Percentiles rank a stretch among this genome's conserved stretches.
Evolutionary conservation across 2,797 vertebrate genomes (phyloP).

Genomic region (Perodicticus potto): DNA sequence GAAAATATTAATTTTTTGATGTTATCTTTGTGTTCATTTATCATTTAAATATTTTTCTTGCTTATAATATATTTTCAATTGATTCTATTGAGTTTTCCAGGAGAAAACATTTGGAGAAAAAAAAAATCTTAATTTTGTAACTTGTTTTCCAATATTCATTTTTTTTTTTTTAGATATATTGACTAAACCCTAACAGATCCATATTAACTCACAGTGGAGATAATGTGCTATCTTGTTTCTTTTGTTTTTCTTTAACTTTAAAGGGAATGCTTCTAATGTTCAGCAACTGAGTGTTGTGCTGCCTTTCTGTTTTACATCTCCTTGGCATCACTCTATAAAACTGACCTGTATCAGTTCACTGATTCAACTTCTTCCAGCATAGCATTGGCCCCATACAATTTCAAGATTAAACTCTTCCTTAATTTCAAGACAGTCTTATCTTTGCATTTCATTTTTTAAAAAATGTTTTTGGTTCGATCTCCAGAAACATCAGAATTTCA

Average conservation of each 20-base stretch:
- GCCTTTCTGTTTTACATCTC: background rate
- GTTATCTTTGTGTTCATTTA: background rate
- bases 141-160: constrained; percentile 7
- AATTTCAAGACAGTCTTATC: background rate
- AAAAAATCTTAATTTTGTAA: background rate
- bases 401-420: background rate
- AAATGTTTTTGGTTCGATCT: background rate
- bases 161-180: constrained; percentile 20
- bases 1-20: background rate
- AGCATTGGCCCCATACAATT: background rate
- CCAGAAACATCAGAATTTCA: background rate
- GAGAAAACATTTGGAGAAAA: background rate
- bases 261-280: background rate
- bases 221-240: background rate
- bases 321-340: background rate
- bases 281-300: background rate
- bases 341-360: background rate
- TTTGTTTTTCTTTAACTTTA: constrained; percentile 8
- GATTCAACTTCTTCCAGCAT: constrained; percentile 1
- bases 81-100: background rate
- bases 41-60: background rate
- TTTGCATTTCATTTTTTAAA: background rate
- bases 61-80: background rate
- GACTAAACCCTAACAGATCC: background rate
- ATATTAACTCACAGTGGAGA: background rate